Evolutionary conservation across 92 coral and sea anemone genomes (phyloP).

Genomic region (Siderastrea siderea): DNA sequence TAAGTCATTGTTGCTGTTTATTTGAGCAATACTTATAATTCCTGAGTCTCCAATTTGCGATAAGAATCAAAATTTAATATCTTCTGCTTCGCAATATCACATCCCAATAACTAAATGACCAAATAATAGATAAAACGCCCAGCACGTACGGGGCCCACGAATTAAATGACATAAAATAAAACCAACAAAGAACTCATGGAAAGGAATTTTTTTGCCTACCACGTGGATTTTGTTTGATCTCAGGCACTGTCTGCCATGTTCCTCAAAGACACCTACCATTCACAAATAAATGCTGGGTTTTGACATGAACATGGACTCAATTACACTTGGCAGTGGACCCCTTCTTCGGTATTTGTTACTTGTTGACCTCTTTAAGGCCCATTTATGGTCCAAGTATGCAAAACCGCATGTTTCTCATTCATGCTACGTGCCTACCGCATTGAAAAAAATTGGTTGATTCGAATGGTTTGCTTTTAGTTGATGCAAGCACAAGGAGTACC

Average conservation of each 20-base stretch:
- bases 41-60: slow-evolving; percentile 33
- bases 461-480: not conserved
- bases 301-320: slow-evolving; percentile 23
- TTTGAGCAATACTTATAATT: slow-evolving; percentile 11
- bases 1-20: not conserved
- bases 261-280: not conserved
- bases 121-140: slow-evolving; percentile 34
- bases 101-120: slow-evolving; percentile 9
- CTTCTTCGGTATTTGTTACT: slow-evolving; percentile 38
- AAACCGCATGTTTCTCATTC: slow-evolving; percentile 12
- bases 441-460: not conserved
- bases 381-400: slow-evolving; percentile 28
- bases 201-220: slow-evolving; percentile 7
- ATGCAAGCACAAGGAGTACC: not conserved
- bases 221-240: not conserved
- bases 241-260: not conserved
- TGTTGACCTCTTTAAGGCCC: slow-evolving; percentile 44
- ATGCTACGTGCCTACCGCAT: slow-evolving; percentile 4
- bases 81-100: slow-evolving; percentile 11
- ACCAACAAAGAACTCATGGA: not conserved
- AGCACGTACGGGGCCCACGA: not conserved
- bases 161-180: not conserved
- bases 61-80: slow-evolving; percentile 29
- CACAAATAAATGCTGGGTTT: not conserved
- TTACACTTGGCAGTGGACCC: slow-evolving; percentile 41